Conservation (phyloP, 2,797 vertebrate species). For the Alcedo quadribrachys region DNA sequence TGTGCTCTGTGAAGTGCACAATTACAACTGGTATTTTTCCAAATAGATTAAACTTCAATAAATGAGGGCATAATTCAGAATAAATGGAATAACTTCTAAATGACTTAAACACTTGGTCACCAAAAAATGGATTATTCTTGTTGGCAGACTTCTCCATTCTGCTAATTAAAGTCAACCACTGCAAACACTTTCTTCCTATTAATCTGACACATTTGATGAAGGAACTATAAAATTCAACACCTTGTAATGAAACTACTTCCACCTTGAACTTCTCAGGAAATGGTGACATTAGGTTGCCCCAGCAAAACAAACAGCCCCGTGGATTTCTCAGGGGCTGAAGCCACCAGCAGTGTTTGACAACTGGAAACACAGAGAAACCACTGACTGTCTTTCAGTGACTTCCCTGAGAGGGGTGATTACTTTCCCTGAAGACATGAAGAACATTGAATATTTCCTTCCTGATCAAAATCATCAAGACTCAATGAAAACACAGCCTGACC, state of each 20-base stretch:
- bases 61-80: constrained; percentile 35
- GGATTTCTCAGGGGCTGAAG: neutral
- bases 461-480: neutral
- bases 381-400: neutral
- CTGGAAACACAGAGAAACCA: neutral
- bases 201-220: constrained; percentile 47
- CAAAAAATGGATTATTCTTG: constrained; percentile 52
- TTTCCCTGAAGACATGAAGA: neutral
- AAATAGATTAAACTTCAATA: constrained; percentile 3
- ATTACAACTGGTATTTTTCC: neutral
- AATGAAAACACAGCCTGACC: neutral
- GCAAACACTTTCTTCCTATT: constrained; percentile 50
- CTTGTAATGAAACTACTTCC: constrained; percentile 48
- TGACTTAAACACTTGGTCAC: neutral
- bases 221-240: constrained; percentile 43
- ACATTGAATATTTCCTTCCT: neutral
- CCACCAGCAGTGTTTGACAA: neutral
- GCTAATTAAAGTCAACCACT: constrained; percentile 61
- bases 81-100: constrained; percentile 46
- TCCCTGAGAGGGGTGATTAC: neutral
- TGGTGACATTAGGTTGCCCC: neutral
- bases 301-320: neutral
- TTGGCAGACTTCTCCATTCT: constrained; percentile 31
- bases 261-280: constrained; percentile 36
- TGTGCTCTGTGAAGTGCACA: neutral